These are phyloP conservation scores for Protaetia brevitarsis DNA, from an alignment of 1,140 invertebrate species.

Conservation along the genomic window DNA sequence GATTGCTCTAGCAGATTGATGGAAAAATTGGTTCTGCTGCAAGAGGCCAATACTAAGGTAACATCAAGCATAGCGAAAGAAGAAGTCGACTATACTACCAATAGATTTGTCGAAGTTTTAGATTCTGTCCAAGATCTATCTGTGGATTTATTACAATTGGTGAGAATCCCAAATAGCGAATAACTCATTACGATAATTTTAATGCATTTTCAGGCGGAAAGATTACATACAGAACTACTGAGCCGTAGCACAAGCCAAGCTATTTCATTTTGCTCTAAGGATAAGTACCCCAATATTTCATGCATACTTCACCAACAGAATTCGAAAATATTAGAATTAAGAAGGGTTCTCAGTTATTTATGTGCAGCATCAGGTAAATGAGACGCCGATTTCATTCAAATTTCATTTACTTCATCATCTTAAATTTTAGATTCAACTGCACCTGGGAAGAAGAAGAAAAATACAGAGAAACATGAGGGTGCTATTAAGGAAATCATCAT, in stretches of 20 bases:
- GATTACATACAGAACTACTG: slow-evolving; percentile 38
- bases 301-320: not conserved
- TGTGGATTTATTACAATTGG: slow-evolving; percentile 46
- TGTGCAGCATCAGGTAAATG: slow-evolving; percentile 46
- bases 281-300: not conserved
- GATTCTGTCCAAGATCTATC: slow-evolving; percentile 49
- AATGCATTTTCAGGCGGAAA: slow-evolving; percentile 45
- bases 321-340: slow-evolving; percentile 48
- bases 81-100: slow-evolving; percentile 25
- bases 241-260: not conserved
- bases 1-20: not conserved
- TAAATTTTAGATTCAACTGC: slow-evolving; percentile 16
- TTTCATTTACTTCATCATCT: not conserved
- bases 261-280: not conserved
- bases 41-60: too few relatives aligned
- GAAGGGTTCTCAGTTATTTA: slow-evolving; percentile 44
- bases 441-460: slow-evolving; percentile 9
- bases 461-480: not conserved
- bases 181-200: not conserved
- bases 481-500: not conserved
- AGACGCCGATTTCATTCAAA: too few relatives aligned
- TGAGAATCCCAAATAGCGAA: slow-evolving; percentile 34
- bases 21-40: slow-evolving; percentile 23
- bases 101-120: slow-evolving; percentile 35
- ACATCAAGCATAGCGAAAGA: slow-evolving; percentile 31